A percentile compares a stretch with the other conserved stretches of the same genome.
phyloP scores from a whole-genome alignment of 2,888 invertebrate species.

The Agriotes lineatus region DNA sequence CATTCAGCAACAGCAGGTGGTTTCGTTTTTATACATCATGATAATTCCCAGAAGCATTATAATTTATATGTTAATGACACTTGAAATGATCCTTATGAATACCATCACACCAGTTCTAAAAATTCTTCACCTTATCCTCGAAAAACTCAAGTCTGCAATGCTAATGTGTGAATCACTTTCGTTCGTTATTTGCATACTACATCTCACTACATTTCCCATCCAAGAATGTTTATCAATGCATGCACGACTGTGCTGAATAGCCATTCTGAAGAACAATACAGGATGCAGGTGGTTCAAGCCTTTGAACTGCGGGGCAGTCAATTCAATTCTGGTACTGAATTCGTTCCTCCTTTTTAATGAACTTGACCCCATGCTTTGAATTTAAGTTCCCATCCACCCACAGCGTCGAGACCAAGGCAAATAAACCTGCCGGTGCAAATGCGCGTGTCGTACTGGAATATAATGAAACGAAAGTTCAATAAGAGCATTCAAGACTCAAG shows the following conservation, averaged over 20 bases:
- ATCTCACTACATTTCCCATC: neutral
- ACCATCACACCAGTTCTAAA: no score
- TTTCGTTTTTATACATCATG: no score
- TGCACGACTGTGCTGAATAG: neutral
- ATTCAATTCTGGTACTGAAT: neutral
- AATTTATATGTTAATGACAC: no score
- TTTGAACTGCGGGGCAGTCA: neutral
- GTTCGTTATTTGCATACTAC: neutral
- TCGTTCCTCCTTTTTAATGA: slow-evolving; percentile 2
- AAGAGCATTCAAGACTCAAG: neutral
- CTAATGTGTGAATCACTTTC: no score
- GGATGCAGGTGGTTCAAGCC: slow-evolving; percentile 21
- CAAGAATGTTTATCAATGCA: neutral
- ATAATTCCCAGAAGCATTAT: no score
- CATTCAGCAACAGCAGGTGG: no score
- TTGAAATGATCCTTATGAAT: no score
- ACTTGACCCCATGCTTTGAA: neutral
- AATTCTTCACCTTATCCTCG: no score
- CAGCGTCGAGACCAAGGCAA: slow-evolving; percentile 6
- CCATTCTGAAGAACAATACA: neutral
- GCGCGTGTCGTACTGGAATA: neutral
- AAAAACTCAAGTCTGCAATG: no score
- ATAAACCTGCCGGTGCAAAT: neutral
- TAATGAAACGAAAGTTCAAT: slow-evolving; percentile 9
- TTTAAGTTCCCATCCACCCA: neutral